Evolutionary conservation across 2,888 invertebrate species (phyloP).

Genomic region (Agrotis exclamationis): DNA sequence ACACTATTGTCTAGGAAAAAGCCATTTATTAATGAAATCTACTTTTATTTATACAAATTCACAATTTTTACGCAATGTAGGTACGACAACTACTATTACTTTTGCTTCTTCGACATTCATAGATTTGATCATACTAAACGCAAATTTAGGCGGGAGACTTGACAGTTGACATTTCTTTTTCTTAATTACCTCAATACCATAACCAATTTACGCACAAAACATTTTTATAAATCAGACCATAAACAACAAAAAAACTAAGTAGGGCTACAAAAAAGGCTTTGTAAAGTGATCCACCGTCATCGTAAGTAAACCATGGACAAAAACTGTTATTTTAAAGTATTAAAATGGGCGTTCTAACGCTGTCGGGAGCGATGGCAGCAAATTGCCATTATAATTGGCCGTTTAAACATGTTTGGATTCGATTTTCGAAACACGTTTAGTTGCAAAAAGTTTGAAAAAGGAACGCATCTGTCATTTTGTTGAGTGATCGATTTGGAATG

Average conservation of each 20-base stretch:
- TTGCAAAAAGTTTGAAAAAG: slow-evolving; percentile 65
- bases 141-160: slow-evolving; percentile 25
- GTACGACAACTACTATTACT: too few species aligned
- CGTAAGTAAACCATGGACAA: slow-evolving; percentile 62
- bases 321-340: slow-evolving; percentile 82
- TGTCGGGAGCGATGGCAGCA: slow-evolving; percentile 77
- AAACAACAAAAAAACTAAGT: slow-evolving; percentile 23
- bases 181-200: slow-evolving; percentile 44
- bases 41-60: too few species aligned
- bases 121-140: neutral
- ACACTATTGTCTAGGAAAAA: neutral
- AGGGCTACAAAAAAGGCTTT: slow-evolving; percentile 49
- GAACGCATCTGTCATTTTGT: slow-evolving; percentile 74
- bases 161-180: slow-evolving; percentile 41
- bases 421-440: slow-evolving; percentile 76
- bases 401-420: slow-evolving; percentile 82
- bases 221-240: slow-evolving; percentile 34
- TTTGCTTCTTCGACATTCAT: too few species aligned
- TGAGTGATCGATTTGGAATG: slow-evolving; percentile 68
- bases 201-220: slow-evolving; percentile 36
- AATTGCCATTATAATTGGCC: slow-evolving; percentile 84
- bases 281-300: slow-evolving; percentile 62
- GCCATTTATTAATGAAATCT: too few species aligned
- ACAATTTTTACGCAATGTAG: too few species aligned
- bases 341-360: slow-evolving; percentile 77